phyloP scores from a whole-genome alignment of 92 coral and sea anemone genomes.

The Zoanthus solanderi region DNA sequence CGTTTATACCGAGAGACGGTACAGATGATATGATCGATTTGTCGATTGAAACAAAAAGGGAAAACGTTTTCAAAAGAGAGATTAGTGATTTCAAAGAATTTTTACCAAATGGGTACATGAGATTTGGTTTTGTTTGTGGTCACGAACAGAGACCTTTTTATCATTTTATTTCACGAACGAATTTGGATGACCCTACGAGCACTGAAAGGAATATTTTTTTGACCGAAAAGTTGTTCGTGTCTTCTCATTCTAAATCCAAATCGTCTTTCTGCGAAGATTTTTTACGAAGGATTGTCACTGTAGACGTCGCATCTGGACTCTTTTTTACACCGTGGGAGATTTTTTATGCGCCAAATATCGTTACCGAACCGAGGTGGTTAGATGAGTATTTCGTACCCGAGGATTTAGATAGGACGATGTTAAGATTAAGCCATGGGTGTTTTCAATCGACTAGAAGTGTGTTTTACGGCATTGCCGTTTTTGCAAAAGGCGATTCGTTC shows the following conservation, averaged over 20 bases:
- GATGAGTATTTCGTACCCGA: neutral
- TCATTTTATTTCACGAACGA: neutral
- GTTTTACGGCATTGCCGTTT: neutral
- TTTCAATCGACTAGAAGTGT: neutral
- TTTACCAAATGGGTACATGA: neutral
- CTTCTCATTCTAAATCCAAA: neutral
- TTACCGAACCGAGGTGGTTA: neutral
- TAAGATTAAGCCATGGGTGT: neutral
- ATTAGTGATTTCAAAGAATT: neutral
- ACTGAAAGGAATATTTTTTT: neutral
- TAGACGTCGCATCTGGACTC: neutral
- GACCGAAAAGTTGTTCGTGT: no score
- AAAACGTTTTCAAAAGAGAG: neutral
- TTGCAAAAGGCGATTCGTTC: neutral
- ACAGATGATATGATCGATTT: neutral
- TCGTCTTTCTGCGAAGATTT: neutral
- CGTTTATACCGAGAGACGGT: constrained; percentile 8
- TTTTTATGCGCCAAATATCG: neutral
- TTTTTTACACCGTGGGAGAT: neutral
- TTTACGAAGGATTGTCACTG: neutral
- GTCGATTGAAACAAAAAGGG: neutral
- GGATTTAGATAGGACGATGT: neutral
- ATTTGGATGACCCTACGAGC: neutral
- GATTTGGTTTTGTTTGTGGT: neutral
- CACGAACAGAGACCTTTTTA: neutral